Conservation (phyloP, 53 echinoderm and acorn worm genomes). For the Paelopatides confundens region DNA sequence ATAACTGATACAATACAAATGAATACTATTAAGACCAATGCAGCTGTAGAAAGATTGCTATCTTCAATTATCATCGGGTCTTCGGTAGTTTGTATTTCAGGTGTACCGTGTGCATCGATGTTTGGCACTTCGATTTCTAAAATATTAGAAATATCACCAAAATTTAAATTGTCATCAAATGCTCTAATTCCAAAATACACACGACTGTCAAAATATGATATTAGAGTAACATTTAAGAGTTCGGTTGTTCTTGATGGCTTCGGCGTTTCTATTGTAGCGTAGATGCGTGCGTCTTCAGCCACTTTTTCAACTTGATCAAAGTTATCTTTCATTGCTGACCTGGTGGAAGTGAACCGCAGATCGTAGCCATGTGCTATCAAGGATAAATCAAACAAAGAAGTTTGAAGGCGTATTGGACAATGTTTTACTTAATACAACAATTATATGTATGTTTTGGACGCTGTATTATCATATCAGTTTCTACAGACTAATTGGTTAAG, state of each 20-base stretch:
- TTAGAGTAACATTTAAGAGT: background rate
- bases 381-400: background rate
- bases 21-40: background rate
- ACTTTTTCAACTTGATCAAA: background rate
- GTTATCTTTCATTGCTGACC: background rate
- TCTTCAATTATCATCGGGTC: background rate
- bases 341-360: background rate
- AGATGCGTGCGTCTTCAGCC: background rate
- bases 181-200: conserved; percentile 4
- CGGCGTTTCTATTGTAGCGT: background rate
- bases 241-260: background rate
- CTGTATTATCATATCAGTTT: too few relatives aligned
- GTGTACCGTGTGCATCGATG: background rate
- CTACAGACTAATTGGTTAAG: too few relatives aligned
- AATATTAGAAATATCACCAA: background rate
- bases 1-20: background rate
- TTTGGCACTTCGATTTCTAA: background rate
- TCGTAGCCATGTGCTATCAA: background rate
- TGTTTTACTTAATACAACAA: too few relatives aligned
- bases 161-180: background rate
- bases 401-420: too few relatives aligned
- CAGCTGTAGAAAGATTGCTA: background rate
- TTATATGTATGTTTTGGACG: too few relatives aligned
- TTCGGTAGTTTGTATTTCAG: background rate
- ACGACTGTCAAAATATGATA: background rate